Evolutionary conservation across 2,113 vertebrate species (phyloP).

Genomic region (Nyctibius bracteatus): DNA sequence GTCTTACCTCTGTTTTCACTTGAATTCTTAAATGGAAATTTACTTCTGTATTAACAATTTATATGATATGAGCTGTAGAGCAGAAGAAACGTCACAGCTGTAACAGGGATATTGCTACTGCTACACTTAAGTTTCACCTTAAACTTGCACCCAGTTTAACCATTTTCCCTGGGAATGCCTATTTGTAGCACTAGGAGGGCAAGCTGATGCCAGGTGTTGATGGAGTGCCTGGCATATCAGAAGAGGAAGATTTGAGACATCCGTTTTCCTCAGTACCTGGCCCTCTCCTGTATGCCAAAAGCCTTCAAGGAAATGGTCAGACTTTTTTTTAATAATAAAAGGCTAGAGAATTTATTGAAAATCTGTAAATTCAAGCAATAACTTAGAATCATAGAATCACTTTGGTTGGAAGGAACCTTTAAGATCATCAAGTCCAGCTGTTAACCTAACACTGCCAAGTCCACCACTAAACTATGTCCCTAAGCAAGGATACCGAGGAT

Average conservation of each 20-base stretch:
- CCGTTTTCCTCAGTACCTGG: neutral
- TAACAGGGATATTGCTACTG: neutral
- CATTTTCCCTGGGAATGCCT: neutral
- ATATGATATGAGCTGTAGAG: neutral
- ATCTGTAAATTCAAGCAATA: neutral
- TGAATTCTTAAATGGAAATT: neutral
- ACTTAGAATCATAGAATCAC: neutral
- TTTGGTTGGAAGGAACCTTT: too few relatives aligned
- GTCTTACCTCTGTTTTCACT: neutral
- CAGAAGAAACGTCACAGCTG: neutral
- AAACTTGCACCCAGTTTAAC: neutral
- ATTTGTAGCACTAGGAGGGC: neutral
- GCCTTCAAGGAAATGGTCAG: neutral
- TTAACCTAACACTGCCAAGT: too few relatives aligned
- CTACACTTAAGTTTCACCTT: neutral
- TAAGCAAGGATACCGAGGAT: too few relatives aligned
- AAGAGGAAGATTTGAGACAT: neutral
- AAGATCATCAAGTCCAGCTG: too few relatives aligned
- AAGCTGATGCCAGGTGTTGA: neutral
- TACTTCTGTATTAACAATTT: neutral
- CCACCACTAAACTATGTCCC: too few relatives aligned
- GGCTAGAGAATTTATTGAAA: neutral
- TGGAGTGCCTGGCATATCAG: neutral
- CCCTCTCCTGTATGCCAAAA: neutral
- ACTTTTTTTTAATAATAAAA: neutral